Base-by-base conservation (phyloP, 1,140 invertebrate genomes). In the Euwallacea similis region DNA sequence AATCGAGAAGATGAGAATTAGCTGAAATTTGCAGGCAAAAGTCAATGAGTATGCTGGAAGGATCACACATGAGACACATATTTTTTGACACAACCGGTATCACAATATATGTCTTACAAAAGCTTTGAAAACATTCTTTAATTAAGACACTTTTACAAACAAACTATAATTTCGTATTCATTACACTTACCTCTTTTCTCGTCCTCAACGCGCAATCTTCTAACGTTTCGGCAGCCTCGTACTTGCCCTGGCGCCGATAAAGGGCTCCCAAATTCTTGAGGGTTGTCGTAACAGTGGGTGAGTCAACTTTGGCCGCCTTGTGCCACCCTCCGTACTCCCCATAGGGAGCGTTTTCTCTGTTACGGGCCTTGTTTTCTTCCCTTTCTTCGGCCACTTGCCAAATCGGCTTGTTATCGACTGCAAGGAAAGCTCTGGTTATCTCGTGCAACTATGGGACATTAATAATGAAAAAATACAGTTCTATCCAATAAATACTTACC, bases 331-430 rank as follows among this genome's bases (percentile, higher is more conserved):
- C 95, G 79, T 98, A 98, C 79, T 98, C 96, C 7, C 93, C 93
- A 76, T 96, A 96, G 0, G 94, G 93, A 16, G 90, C 91, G 76
- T 93, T 94, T 77, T 97, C 95, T 79, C 93, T 92, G 80, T 94
- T 94, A 79, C 93, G 89, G 76, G 92, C 92, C 83, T 97, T 97
- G 81, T 95, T 95, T 79, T 97, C 94, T 83, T 98, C 97, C 21
- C 97, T 86, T 79, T 99, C 98, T 83, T 99, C 98, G 4, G 98
- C 98, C 74, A 99, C 95, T 88, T 99, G 96, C 98, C 98, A 99
- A 80, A 99, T 99, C 7, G 97, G 96, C 85, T 99, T 99, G 85
- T 99, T 99, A 80, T 98, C 95, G 70, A 91, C 92, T 93, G 83
- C 33, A 72, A 75, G n/a, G 13, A 61, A n/a, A 58, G 15, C 7